Evolutionary conservation across 2,113 vertebrate genomes (phyloP).

Genomic region (Caranx melampygus): DNA sequence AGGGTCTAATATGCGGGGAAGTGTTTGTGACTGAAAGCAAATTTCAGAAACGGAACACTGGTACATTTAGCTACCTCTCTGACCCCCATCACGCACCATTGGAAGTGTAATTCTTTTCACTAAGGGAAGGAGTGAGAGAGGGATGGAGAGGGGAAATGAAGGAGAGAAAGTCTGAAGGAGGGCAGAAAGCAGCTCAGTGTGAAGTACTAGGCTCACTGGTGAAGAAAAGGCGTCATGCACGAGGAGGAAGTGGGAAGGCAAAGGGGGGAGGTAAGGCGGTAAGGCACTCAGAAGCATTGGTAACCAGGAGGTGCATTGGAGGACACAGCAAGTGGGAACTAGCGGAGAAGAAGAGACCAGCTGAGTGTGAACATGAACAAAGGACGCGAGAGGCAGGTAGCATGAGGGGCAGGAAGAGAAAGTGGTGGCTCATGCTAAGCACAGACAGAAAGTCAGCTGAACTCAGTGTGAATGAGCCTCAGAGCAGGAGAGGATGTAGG

Average conservation of each 20-base stretch:
- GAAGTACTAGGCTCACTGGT: slow-evolving; percentile 22
- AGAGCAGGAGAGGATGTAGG: slow-evolving; percentile 18
- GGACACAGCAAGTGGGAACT: slow-evolving; percentile 45
- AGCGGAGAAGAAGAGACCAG: slow-evolving; percentile 22
- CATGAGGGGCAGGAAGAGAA: slow-evolving; percentile 6
- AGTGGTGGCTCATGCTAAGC: slow-evolving; percentile 29
- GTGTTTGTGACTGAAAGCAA: slow-evolving; percentile 10
- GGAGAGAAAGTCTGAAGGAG: slow-evolving; percentile 25
- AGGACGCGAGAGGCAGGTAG: not conserved
- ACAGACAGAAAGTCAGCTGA: slow-evolving; percentile 27
- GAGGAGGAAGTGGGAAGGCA: slow-evolving; percentile 1
- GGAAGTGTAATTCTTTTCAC: slow-evolving; percentile 25
- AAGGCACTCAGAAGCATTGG: slow-evolving; percentile 4
- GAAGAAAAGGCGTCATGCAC: slow-evolving; percentile 22
- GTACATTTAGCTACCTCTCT: slow-evolving; percentile 16
- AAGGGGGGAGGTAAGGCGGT: not conserved
- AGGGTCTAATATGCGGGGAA: not conserved
- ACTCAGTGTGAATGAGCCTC: slow-evolving; percentile 27
- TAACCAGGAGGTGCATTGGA: slow-evolving; percentile 28
- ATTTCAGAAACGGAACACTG: slow-evolving; percentile 13
- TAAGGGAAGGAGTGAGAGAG: not conserved
- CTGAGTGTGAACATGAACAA: slow-evolving; percentile 39
- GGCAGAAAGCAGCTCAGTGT: slow-evolving; percentile 38
- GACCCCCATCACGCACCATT: slow-evolving; percentile 1
- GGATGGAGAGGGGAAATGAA: slow-evolving; percentile 19